phyloP scores from a whole-genome alignment of 2,797 vertebrate species.

The Semaprochilodus insignis region DNA sequence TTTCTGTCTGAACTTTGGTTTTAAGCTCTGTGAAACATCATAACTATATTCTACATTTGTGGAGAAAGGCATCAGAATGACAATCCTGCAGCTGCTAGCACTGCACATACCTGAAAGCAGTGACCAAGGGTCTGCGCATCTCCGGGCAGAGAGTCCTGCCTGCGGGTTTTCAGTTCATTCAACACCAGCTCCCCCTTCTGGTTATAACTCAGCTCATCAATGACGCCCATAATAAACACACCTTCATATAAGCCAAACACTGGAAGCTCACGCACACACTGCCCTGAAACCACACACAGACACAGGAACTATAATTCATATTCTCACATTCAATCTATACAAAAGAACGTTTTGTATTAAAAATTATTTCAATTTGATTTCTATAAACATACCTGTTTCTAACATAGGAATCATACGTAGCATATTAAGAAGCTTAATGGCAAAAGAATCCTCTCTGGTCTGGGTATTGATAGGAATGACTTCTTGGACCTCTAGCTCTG shows the following conservation, averaged over 20 bases:
- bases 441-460: conserved; percentile 59
- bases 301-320: neutral
- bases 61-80: too few relatives aligned
- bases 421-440: conserved; percentile 60
- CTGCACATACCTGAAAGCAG: conserved; percentile 68
- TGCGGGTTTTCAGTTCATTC: conserved; percentile 71
- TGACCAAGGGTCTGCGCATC: conserved; percentile 70
- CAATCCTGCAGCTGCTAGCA: neutral
- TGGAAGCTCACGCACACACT: conserved; percentile 75
- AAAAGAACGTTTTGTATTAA: neutral
- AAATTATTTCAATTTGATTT: neutral
- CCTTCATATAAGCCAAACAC: conserved; percentile 77
- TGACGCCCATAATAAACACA: conserved; percentile 73
- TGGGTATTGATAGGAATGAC: conserved; percentile 64
- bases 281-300: conserved; percentile 59
- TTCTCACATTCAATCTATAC: too few relatives aligned
- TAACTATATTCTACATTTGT: neutral
- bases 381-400: conserved; percentile 55
- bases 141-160: conserved; percentile 56
- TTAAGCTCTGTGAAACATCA: neutral
- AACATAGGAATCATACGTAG: conserved; percentile 56
- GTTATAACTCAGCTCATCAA: conserved; percentile 77
- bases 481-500: conserved; percentile 78
- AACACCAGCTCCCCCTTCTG: conserved; percentile 74
- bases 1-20: neutral